Percentiles rank a stretch among this genome's conserved stretches.
These are phyloP conservation scores for Caenorhabditis zanzibari DNA, from an alignment of 2,888 invertebrate genomes.

Conservation along the genomic window DNA sequence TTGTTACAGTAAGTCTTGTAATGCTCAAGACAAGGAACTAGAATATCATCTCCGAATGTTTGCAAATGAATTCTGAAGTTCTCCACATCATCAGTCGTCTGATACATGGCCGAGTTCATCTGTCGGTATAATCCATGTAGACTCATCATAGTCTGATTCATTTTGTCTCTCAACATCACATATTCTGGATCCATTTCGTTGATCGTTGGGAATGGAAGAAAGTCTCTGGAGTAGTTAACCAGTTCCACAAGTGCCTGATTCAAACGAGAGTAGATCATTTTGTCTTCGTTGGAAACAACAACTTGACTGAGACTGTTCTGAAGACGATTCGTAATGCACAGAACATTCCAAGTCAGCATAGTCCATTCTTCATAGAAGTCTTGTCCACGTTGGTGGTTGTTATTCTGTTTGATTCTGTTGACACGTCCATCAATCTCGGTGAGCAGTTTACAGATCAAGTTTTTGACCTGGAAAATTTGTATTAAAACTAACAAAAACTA, in stretches of 20 bases:
- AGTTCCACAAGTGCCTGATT: slow-evolving; percentile 81
- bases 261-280: slow-evolving; percentile 79
- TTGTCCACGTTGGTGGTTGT: slow-evolving; percentile 61
- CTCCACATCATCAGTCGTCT: slow-evolving; percentile 66
- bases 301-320: slow-evolving; percentile 74
- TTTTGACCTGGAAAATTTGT: slow-evolving; percentile 75
- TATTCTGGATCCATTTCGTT: slow-evolving; percentile 70
- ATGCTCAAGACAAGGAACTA: slow-evolving; percentile 80
- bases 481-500: background rate
- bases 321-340: slow-evolving; percentile 81
- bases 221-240: slow-evolving; percentile 79
- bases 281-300: slow-evolving; percentile 71
- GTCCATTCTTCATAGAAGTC: slow-evolving; percentile 83
- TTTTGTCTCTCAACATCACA: slow-evolving; percentile 68
- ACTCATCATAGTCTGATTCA: slow-evolving; percentile 74
- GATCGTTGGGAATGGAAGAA: slow-evolving; percentile 66
- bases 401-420: slow-evolving; percentile 73
- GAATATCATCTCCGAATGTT: slow-evolving; percentile 76
- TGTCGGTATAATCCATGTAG: slow-evolving; percentile 75
- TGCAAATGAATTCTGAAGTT: slow-evolving; percentile 70
- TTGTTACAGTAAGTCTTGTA: slow-evolving; percentile 82
- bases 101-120: slow-evolving; percentile 61
- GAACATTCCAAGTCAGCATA: slow-evolving; percentile 82
- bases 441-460: slow-evolving; percentile 80
- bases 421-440: slow-evolving; percentile 82